Evolutionary conservation across 2,797 vertebrate species (phyloP), one percentile per base, ranked within the genome.

Genomic region (Helostoma temminkii): DNA sequence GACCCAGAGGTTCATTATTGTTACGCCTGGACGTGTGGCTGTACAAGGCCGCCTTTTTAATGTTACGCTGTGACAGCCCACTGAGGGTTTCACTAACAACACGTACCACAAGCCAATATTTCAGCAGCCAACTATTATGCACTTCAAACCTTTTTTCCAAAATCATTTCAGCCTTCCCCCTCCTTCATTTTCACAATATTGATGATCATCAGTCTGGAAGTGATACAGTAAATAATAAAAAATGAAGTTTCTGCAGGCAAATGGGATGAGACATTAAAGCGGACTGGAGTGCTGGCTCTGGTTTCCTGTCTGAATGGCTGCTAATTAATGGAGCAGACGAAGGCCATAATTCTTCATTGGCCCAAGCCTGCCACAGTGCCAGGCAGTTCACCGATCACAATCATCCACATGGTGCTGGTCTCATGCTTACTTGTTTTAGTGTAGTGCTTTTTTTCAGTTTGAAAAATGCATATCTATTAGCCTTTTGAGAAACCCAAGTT

Each of bases 241-340:
- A 91, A 91, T 89, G 15, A 89, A 86, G 83, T 90, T 91, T 89
- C 79, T 84, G 74, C 62, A 76, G 64, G 82, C 84, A 88, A 91
- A 92, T 86, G 81, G 78, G 84, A 92, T 85, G 83, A 81, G 88
- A 89, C 88, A 91, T 92, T 86, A 93, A 92, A 92, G 91, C 30
- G 5, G 81, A 45, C 73, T 71, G 79, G 69, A 87, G 84, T 65
- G 67, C 90, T 90, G 92, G 90, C 82, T 92, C 87, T 92, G 76
- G 90, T 92, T 93, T 94, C 87, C 90, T 91, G 89, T 92, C 87
- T 91, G 87, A 90, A 84, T 71, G 89, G 84, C 79, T 88, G 85
- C 91, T 93, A 93, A 93, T 92, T 92, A 92, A 91, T 92, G 90
- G 83, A 83, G 84, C 90, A 91, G 93, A 91, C 80, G 71, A 77